Conservation (phyloP, 2,888 invertebrate species). For the Rugalucina vietnamica region DNA sequence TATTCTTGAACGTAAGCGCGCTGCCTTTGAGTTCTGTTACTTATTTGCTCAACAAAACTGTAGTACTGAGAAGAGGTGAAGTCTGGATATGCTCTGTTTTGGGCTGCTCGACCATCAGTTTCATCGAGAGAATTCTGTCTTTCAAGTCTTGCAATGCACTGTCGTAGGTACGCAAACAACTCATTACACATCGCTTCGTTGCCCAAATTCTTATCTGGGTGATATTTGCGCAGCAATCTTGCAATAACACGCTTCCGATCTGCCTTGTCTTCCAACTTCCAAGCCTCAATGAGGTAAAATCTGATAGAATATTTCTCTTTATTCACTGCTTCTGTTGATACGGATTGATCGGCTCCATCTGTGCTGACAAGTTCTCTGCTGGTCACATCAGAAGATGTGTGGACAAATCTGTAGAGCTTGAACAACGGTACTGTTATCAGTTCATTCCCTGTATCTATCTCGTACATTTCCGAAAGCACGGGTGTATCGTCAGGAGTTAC, state of each 20-base stretch:
- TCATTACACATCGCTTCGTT: conserved; percentile 44
- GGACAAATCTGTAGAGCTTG: conserved; percentile 34
- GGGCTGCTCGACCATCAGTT: not conserved
- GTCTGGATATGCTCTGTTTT: not conserved
- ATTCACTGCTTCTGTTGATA: not conserved
- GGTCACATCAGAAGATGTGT: not conserved
- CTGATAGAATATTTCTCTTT: not conserved
- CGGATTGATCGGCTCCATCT: not conserved
- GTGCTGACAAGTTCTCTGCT: not conserved
- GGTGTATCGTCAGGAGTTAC: not conserved
- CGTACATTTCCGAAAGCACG: not conserved
- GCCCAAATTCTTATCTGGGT: conserved; percentile 61
- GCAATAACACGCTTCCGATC: conserved; percentile 46
- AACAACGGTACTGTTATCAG: conserved; percentile 19
- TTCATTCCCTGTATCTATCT: not conserved
- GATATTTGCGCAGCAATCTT: conserved; percentile 58
- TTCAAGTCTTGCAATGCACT: conserved; percentile 43
- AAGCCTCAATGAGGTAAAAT: conserved; percentile 38
- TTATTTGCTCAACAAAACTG: not conserved
- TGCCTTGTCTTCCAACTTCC: conserved; percentile 28
- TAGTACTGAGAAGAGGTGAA: not conserved
- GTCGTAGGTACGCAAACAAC: conserved; percentile 57
- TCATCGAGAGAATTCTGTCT: conserved; percentile 5
- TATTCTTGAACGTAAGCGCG: not conserved
- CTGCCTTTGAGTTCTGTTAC: not conserved